phyloP scores from a whole-genome alignment of 1,140 invertebrate species.

The Elymnias hypermnestra region DNA sequence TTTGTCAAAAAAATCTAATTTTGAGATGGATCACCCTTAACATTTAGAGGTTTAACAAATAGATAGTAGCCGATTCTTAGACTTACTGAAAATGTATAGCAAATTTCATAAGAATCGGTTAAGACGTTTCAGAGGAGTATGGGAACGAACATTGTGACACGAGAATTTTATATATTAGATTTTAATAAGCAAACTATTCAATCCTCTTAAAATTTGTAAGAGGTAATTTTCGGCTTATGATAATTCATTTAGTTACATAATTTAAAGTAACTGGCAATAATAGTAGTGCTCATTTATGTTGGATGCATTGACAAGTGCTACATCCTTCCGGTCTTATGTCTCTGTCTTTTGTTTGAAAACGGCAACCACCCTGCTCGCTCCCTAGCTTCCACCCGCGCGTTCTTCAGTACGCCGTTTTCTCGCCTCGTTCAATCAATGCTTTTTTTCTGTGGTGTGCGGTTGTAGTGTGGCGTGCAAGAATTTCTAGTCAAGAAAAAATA shows the following conservation, averaged over 20 bases:
- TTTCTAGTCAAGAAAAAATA: constrained; percentile 65
- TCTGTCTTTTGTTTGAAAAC: constrained; percentile 39
- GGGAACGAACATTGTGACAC: no score
- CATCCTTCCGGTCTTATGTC: constrained; percentile 61
- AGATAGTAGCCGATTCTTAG: no score
- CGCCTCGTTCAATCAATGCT: constrained; percentile 65
- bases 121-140: no score
- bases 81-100: no score
- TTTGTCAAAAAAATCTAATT: no score
- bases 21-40: no score
- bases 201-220: no score
- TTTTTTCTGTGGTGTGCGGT: constrained; percentile 65
- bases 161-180: no score
- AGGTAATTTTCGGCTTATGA: no score
- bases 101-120: no score
- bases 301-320: constrained; percentile 39
- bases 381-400: constrained; percentile 37
- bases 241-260: background rate
- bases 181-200: no score
- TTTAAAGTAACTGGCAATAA: constrained; percentile 22
- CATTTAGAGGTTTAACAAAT: no score
- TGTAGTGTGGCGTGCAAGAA: constrained; percentile 55
- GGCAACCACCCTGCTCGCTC: constrained; percentile 40
- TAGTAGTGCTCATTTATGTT: constrained; percentile 30
- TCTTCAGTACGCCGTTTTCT: constrained; percentile 39